Base-by-base conservation (phyloP, 2,888 invertebrate genomes). In the Drosophila ezoana region DNA sequence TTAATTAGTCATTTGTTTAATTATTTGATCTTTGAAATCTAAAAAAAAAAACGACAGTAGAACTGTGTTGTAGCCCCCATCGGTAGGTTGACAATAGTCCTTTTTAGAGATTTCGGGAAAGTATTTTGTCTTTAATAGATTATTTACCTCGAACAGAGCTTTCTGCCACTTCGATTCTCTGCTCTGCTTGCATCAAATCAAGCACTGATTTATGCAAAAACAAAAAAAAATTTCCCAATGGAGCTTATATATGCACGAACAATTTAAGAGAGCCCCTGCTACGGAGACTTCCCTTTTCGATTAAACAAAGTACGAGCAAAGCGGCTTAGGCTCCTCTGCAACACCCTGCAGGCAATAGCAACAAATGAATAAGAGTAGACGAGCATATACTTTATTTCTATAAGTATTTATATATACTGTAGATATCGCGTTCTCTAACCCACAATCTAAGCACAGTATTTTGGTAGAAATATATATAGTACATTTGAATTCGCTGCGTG, bases 401-500 rank as follows among this genome's bases (percentile, higher is more conserved):
- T 18, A 18, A 18, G 18, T 44, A 14, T 1, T 28, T 8, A 28
- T 28, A 16, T 47, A 41, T 47, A 18, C 9, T n/a, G n/a, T 14
- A 49, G 16, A 38, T 53, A 54, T 49, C 33, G 23, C 40, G 20
- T n/a, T 35, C 8, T 14, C 41, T 18, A 45, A 9, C 28, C 33
- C 44, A 13, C 13, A 18, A 45, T 44, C 45, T 59, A 35, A 49
- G 28, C 61, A 48, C 20, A n/a, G 18, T 47, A 32, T 32, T 45
- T 41, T 38, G 47, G 11, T 41, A 43, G 28, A 28, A 28, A 43
- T 43, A 64, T 61, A 48, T 64, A 54, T 58, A 58, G 18, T 40
- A 67, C 43, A 62, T 65, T 62, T 63, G 63, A 75, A 67, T 64
- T 51, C 60, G 35, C 40, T 54, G 65, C 54, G 59, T 54, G 38